Evolutionary conservation across 1,140 invertebrate genomes (phyloP).

Genomic region (Cyphomyrmex costatus): DNA sequence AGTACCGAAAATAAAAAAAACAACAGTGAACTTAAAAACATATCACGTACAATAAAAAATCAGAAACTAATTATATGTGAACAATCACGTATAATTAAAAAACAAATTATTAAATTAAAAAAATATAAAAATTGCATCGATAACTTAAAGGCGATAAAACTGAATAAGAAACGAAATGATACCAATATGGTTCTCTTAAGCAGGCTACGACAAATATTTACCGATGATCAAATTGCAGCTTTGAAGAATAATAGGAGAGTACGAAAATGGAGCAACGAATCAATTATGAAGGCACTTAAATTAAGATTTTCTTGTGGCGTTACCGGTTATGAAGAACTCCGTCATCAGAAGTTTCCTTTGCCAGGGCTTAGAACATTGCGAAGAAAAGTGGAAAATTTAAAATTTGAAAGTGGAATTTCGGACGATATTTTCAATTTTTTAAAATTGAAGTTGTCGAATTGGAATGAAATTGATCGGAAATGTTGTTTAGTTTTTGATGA

Average conservation of each 20-base stretch:
- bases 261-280: background rate
- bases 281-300: constrained; percentile 18
- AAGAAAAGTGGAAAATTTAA: constrained; percentile 23
- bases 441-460: constrained; percentile 16
- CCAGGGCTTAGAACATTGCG: constrained; percentile 7
- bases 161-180: constrained; percentile 4
- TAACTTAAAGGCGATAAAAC: background rate
- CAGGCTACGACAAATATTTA: constrained; percentile 2
- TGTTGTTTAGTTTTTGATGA: constrained; percentile 21
- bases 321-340: constrained; percentile 15
- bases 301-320: constrained; percentile 22
- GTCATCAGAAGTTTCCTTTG: constrained; percentile 10
- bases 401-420: constrained; percentile 28
- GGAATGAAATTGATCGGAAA: constrained; percentile 7
- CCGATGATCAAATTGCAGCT: constrained; percentile 2
- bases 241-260: constrained; percentile 8
- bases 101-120: background rate
- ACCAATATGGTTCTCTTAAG: background rate
- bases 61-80: constrained; percentile 5
- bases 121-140: background rate
- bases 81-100: constrained; percentile 14
- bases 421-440: constrained; percentile 29
- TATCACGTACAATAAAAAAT: constrained; percentile 1
- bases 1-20: background rate
- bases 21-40: background rate